phyloP scores from a whole-genome alignment of 2,113 vertebrate genomes.

The Orthochromis malagaraziensis region DNA sequence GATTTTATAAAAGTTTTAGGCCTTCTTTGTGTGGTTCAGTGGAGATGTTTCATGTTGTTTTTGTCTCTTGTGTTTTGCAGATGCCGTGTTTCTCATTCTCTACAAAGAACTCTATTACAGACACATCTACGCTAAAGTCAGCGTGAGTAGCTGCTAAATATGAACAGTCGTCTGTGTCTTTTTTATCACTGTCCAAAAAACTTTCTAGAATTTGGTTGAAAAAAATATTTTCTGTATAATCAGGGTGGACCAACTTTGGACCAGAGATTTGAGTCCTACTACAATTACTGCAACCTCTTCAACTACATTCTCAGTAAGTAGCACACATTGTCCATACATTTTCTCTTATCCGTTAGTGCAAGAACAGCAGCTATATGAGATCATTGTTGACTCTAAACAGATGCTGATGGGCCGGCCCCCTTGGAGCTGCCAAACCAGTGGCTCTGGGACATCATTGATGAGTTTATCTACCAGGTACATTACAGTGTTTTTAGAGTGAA shows the following conservation, averaged over 20 bases:
- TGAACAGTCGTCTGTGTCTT: rapidly evolving
- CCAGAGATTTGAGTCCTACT: slow-evolving; percentile 98
- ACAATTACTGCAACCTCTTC: slow-evolving; percentile 99
- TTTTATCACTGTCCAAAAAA: not conserved
- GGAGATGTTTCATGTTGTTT: not conserved
- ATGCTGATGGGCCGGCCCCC: slow-evolving; percentile 96
- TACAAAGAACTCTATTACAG: slow-evolving; percentile 98
- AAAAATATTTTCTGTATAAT: not conserved
- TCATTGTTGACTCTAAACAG: slow-evolving; percentile 58
- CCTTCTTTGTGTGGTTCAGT: rapidly evolving
- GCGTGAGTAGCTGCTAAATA: slow-evolving; percentile 75
- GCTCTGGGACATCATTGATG: slow-evolving; percentile 99
- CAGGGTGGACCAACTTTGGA: slow-evolving; percentile 94
- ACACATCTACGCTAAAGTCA: slow-evolving; percentile 99
- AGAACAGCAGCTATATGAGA: not conserved
- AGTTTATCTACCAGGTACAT: slow-evolving; percentile 96
- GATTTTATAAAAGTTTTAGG: not conserved
- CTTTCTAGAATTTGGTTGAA: not conserved
- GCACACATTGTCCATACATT: not conserved
- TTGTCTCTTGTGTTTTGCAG: slow-evolving; percentile 54
- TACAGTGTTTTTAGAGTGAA: not conserved
- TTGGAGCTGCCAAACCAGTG: slow-evolving; percentile 97
- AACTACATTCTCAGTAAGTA: slow-evolving; percentile 98
- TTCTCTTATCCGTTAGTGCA: not conserved
- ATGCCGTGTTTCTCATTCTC: slow-evolving; percentile 94